Conservation (phyloP, 2,113 vertebrate genomes). For the Nannobrachium achirus region DNA sequence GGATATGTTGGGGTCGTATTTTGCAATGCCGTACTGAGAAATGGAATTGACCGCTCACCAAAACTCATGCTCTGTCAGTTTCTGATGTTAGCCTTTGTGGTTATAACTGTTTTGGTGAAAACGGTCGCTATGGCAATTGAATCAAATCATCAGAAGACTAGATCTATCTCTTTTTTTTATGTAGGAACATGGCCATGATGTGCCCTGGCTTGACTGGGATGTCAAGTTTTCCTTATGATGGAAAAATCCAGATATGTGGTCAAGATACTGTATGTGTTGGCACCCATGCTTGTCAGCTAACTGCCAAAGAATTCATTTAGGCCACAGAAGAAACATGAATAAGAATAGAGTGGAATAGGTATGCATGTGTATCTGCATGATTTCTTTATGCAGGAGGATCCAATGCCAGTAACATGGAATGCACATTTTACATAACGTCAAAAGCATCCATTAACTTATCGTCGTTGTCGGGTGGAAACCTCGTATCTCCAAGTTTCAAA, state of each 20-base stretch:
- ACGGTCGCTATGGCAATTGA: conserved; percentile 68
- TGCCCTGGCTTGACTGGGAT: conserved; percentile 14
- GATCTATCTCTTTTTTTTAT: conserved; percentile 52
- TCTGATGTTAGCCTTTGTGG: conserved; percentile 55
- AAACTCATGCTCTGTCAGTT: conserved; percentile 51
- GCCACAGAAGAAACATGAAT: background rate
- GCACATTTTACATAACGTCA: too few species aligned
- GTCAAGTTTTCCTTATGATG: background rate
- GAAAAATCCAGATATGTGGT: conserved; percentile 8
- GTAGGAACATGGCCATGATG: conserved; percentile 3
- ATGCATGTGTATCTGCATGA: too few species aligned
- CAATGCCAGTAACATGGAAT: too few species aligned
- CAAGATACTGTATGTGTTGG: background rate
- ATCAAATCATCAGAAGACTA: conserved; percentile 58
- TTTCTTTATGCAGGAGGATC: too few species aligned
- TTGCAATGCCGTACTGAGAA: conserved; percentile 51
- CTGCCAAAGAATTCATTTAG: background rate
- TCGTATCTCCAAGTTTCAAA: too few species aligned
- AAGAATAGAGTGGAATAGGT: background rate
- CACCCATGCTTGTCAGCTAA: background rate
- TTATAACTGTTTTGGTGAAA: conserved; percentile 62
- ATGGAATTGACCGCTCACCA: conserved; percentile 59
- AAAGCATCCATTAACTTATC: too few species aligned
- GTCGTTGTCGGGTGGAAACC: too few species aligned
- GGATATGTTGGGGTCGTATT: conserved; percentile 33